A percentile compares a stretch with the other conserved stretches of the same genome.
These are phyloP conservation scores for Xerus rutilus DNA, from an alignment of 2,797 vertebrate genomes.

Conservation along the genomic window DNA sequence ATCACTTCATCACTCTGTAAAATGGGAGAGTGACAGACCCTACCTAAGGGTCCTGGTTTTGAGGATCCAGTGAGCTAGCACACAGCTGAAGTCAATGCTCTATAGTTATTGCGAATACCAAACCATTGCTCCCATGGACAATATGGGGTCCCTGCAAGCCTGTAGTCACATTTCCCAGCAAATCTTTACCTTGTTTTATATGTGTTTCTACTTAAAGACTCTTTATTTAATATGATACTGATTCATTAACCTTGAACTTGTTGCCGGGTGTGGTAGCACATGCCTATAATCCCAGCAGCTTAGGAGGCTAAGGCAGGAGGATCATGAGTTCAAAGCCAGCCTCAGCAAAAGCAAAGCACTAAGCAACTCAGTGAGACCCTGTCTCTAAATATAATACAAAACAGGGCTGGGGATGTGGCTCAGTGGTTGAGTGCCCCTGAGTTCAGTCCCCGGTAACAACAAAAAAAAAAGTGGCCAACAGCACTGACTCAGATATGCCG, in stretches of 20 bases:
- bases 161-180: background rate
- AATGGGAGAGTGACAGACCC: background rate
- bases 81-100: background rate
- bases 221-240: background rate
- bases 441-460: no score
- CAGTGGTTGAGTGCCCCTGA: no score
- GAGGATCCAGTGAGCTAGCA: background rate
- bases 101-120: background rate
- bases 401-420: no score
- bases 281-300: no score
- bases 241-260: background rate
- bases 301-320: no score
- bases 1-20: background rate
- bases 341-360: no score
- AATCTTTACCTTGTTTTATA: background rate
- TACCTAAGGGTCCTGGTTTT: background rate
- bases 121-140: background rate
- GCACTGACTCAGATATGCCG: background rate
- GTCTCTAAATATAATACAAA: no score
- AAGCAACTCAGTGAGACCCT: no score
- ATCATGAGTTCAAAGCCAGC: no score
- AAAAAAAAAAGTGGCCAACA: background rate
- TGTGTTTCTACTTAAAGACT: slow-evolving; percentile 41
- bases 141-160: background rate
- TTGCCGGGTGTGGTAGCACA: no score